phyloP scores from a whole-genome alignment of 2,888 invertebrate genomes.

The Iphiclides podalirius region DNA sequence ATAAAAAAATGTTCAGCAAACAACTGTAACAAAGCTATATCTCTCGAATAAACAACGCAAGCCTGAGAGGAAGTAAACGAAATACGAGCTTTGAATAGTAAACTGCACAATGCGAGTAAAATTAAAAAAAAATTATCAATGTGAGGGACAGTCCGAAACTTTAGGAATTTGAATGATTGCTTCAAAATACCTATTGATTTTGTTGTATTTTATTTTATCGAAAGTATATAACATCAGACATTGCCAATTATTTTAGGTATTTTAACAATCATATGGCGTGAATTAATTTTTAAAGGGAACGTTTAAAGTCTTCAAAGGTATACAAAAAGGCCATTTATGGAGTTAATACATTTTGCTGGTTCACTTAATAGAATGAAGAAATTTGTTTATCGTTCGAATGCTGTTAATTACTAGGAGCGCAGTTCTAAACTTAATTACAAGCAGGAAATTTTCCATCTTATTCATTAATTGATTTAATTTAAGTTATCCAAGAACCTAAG shows the following conservation, averaged over 20 bases:
- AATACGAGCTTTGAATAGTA: constrained; percentile 19
- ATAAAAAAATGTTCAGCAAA: constrained; percentile 42
- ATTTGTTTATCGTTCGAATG: constrained; percentile 18
- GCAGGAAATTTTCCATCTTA: constrained; percentile 19
- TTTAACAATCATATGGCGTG: too few relatives aligned
- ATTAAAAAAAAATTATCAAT: too few relatives aligned
- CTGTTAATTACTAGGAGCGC: constrained; percentile 15
- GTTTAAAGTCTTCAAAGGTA: too few relatives aligned
- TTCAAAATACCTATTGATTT: too few relatives aligned
- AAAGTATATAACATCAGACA: too few relatives aligned
- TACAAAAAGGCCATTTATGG: too few relatives aligned
- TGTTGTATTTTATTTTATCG: too few relatives aligned
- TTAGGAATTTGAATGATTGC: too few relatives aligned
- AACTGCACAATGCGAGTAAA: constrained; percentile 8
- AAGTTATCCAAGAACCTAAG: constrained; percentile 2
- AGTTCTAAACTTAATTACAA: constrained; percentile 21
- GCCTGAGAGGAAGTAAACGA: constrained; percentile 22
- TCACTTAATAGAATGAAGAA: constrained; percentile 5
- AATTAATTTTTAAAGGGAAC: too few relatives aligned
- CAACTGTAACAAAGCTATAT: constrained; percentile 35
- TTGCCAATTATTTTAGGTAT: too few relatives aligned
- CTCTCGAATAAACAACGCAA: constrained; percentile 22
- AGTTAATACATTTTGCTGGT: too few relatives aligned
- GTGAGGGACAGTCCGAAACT: background rate
- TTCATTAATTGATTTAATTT: constrained; percentile 19